Evolutionary conservation across 1,140 invertebrate species (phyloP).

Genomic region (Drosophila ananassae): DNA sequence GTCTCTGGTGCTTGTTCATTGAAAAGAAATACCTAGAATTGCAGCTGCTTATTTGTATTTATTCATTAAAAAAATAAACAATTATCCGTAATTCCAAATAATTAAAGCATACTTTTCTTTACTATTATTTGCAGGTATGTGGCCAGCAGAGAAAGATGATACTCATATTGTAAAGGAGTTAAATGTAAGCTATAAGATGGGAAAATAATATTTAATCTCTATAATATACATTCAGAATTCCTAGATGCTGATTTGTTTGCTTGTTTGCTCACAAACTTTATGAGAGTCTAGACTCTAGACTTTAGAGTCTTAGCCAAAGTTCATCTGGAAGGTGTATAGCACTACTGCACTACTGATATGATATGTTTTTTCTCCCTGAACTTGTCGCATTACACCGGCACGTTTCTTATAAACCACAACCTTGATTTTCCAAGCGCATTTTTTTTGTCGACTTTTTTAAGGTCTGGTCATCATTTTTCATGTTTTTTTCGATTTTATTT

Average conservation of each 20-base stretch:
- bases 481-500: slow-evolving; percentile 19
- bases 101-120: slow-evolving; percentile 27
- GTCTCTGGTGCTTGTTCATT: not conserved
- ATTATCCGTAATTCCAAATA: slow-evolving; percentile 1
- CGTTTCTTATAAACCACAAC: slow-evolving; percentile 66
- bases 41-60: slow-evolving; percentile 36
- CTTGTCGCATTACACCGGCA: slow-evolving; percentile 49
- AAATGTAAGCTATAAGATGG: no score
- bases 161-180: no score
- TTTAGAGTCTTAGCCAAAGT: slow-evolving; percentile 12
- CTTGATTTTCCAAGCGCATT: slow-evolving; percentile 71
- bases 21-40: slow-evolving; percentile 14
- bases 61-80: slow-evolving; percentile 21
- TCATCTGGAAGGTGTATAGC: slow-evolving; percentile 19
- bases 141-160: not conserved
- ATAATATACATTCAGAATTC: not conserved
- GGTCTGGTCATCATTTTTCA: slow-evolving; percentile 55
- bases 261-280: slow-evolving; percentile 36
- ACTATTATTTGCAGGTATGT: slow-evolving; percentile 57
- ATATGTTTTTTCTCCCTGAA: slow-evolving; percentile 31
- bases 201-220: no score
- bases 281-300: slow-evolving; percentile 17
- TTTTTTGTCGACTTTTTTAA: slow-evolving; percentile 44
- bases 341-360: slow-evolving; percentile 14
- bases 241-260: not conserved